Evolutionary conservation across 2,113 vertebrate genomes (phyloP).

Genomic region (Lonchura striata): DNA sequence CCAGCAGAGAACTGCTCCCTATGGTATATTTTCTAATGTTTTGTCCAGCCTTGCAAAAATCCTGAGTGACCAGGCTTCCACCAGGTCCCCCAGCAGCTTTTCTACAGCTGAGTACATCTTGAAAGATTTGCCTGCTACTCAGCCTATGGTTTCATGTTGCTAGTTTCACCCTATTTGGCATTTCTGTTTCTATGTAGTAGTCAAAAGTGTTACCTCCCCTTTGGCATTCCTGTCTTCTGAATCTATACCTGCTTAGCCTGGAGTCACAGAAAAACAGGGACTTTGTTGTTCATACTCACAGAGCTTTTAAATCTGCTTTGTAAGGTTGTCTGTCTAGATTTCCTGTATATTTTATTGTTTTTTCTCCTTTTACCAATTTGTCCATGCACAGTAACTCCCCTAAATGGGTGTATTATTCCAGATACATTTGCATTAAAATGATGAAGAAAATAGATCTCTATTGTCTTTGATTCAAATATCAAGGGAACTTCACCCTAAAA

Average conservation of each 20-base stretch:
- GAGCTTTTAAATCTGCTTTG: neutral
- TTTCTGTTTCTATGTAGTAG: neutral
- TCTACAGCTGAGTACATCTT: neutral
- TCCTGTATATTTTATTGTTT: neutral
- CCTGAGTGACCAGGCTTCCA: constrained; percentile 26
- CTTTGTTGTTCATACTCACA: neutral
- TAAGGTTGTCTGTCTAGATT: neutral
- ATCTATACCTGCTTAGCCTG: neutral
- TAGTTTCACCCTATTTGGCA: constrained; percentile 14
- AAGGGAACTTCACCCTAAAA: constrained; percentile 40
- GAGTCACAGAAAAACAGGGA: neutral
- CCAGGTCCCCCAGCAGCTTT: neutral
- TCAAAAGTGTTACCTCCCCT: neutral
- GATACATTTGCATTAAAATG: constrained; percentile 33
- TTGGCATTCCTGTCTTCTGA: neutral
- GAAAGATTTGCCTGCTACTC: constrained; percentile 1
- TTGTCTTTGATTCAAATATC: constrained; percentile 24
- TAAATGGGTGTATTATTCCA: neutral
- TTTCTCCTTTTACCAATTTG: neutral
- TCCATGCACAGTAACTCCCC: neutral
- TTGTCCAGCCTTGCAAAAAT: constrained; percentile 43
- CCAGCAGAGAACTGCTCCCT: neutral
- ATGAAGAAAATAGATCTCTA: constrained; percentile 17
- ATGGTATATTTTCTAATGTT: constrained; percentile 36
- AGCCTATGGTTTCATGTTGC: neutral